Evolutionary conservation across 2,888 invertebrate genomes (phyloP).

Genomic region (Pseudococcus jackbeardsleyi): DNA sequence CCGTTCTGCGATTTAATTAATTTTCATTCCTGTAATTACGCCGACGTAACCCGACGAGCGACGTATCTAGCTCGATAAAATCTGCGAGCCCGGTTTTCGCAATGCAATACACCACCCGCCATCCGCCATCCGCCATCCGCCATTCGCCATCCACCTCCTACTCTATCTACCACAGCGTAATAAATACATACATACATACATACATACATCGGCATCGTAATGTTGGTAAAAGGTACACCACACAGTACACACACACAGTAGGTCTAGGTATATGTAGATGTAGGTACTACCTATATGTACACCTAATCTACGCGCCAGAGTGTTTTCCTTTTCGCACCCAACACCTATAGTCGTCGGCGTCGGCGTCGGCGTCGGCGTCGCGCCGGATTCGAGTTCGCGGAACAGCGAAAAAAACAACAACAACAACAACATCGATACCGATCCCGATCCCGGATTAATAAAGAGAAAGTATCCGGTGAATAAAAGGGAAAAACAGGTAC

Average conservation of each 20-base stretch:
- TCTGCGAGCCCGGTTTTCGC: neutral
- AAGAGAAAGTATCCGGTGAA: neutral
- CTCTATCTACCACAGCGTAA: no score
- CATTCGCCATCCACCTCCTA: no score
- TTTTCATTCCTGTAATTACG: slow-evolving; percentile 49
- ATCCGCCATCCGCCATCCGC: neutral
- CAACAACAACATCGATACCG: neutral
- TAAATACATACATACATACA: no score
- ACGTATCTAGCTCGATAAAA: slow-evolving; percentile 26
- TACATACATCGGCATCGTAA: no score
- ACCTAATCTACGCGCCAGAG: no score
- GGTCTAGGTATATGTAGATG: no score
- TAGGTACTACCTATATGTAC: no score
- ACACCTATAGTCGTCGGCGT: no score
- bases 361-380: no score
- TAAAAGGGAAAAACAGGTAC: neutral
- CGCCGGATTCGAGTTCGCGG: neutral
- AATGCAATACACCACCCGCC: neutral
- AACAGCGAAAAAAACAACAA: neutral
- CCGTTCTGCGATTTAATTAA: slow-evolving; percentile 48
- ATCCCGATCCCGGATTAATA: neutral
- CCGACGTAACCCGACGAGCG: slow-evolving; percentile 2
- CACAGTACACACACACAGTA: no score
- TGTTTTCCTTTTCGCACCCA: no score
- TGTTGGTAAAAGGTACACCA: no score